Percentiles rank a stretch among this genome's conserved stretches.
Conservation (phyloP, 1,140 invertebrate species). For the Drosophila malerkotliana region DNA sequence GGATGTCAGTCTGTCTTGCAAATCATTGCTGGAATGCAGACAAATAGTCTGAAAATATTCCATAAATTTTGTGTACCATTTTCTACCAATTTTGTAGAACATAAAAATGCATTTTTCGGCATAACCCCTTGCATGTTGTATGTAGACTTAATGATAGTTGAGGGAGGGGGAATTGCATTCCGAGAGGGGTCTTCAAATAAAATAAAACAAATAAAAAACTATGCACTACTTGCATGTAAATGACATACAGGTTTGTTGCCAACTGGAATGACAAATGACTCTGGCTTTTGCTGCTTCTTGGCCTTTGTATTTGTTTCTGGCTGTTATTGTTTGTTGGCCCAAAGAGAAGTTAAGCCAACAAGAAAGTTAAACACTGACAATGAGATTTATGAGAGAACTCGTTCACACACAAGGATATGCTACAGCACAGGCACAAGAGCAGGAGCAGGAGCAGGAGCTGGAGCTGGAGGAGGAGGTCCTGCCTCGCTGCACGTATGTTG, state of each 20-base stretch:
- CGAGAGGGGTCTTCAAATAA: no score
- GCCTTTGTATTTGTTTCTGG: slow-evolving; percentile 16
- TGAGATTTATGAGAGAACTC: slow-evolving; percentile 74
- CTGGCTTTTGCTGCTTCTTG: slow-evolving; percentile 54
- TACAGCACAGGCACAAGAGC: neutral
- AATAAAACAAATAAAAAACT: neutral
- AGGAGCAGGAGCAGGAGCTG: neutral
- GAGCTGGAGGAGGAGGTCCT: slow-evolving; percentile 36
- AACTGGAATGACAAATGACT: slow-evolving; percentile 81
- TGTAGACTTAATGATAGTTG: no score
- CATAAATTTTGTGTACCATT: no score
- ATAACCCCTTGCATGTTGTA: no score
- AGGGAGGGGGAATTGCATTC: no score
- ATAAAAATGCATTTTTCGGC: no score
- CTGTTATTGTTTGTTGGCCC: slow-evolving; percentile 52
- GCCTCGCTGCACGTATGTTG: slow-evolving; percentile 77
- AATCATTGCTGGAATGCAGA: no score
- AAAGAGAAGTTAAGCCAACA: slow-evolving; percentile 79
- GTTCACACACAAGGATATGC: slow-evolving; percentile 24
- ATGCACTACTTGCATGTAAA: slow-evolving; percentile 11
- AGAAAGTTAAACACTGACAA: slow-evolving; percentile 82
- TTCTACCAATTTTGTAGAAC: no score
- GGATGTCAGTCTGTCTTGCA: no score
- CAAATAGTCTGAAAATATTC: no score
- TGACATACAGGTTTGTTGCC: slow-evolving; percentile 49